phyloP scores from a whole-genome alignment of 2,797 vertebrate species.

The Meriones psammophilus region DNA sequence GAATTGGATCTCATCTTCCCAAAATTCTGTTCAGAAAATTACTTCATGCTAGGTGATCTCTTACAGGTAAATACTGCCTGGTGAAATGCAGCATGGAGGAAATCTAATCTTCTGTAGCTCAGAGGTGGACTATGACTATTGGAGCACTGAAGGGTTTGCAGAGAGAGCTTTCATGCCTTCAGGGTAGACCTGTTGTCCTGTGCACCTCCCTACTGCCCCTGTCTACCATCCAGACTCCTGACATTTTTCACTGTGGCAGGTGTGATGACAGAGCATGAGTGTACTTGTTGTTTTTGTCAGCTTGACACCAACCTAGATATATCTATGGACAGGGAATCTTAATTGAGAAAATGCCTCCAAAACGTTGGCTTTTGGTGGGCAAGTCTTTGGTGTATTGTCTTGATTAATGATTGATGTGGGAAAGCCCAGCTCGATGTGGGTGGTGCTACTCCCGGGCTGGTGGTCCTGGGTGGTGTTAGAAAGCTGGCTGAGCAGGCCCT shows the following conservation, averaged over 20 bases:
- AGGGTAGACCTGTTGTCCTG: neutral
- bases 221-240: neutral
- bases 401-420: neutral
- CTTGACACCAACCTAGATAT: neutral
- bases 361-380: neutral
- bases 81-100: neutral
- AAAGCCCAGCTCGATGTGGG: neutral
- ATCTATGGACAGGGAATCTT: neutral
- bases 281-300: neutral
- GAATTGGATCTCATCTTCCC: neutral
- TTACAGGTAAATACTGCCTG: neutral
- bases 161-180: neutral
- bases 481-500: neutral
- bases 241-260: neutral
- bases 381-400: neutral
- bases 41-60: neutral
- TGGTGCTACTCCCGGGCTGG: neutral
- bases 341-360: neutral
- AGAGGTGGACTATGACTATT: neutral
- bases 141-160: neutral
- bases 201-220: neutral
- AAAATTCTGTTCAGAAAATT: neutral
- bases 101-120: neutral
- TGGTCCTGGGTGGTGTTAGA: neutral
- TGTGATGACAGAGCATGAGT: neutral